Base-by-base conservation (phyloP, 1,140 invertebrate genomes). In the Campoletis sonorensis region DNA sequence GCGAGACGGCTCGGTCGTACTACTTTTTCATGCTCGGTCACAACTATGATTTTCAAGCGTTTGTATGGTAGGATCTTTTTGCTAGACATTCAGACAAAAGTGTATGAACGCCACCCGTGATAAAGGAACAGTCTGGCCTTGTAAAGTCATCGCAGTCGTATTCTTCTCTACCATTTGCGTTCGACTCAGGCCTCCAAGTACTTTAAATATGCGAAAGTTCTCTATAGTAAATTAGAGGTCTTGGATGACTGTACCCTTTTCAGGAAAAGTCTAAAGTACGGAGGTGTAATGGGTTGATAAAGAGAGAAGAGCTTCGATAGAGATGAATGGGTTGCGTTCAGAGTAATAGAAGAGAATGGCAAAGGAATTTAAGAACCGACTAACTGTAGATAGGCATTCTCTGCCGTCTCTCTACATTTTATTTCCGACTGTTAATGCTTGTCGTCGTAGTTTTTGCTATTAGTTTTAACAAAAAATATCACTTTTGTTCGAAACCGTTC, bases 401-500 rank as follows among this genome's bases (percentile, higher is more conserved):
- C 27, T 2, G 40, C 40, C 40, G 37, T 67, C 23, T 16, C 45
- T 75, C 33, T 26, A 27, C 27, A 49, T 54, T 75, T 27, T n/a
- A 13, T 26, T 16, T 72, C 16, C 27, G 0, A 23, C 30, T 37
- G 15, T 21, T 30, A n/a, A 23, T 18, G 64, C 54, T 71, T 15
- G 23, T 27, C 49, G 67, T 71, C 79, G 81, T 67, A 49, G 40
- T 75, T 79, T 82, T 82, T 76, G 26, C 58, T 18, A 26, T 1
- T 79, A 58, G 70, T 45, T 73, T 79, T 75, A 82, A 81, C 81
- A 40, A 79, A 82, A 82, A 58, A 79, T 82, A 79, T 33, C 58
- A 45, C 76, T 45, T 67, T 26, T 26, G 37, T 27, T 26, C 11
- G 58, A 26, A 58, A 67, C 61, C 45, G 23, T 21, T 27, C 61